These are phyloP conservation scores for Misgurnus anguillicaudatus DNA, from an alignment of 2,113 vertebrate species.

Conservation along the genomic window DNA sequence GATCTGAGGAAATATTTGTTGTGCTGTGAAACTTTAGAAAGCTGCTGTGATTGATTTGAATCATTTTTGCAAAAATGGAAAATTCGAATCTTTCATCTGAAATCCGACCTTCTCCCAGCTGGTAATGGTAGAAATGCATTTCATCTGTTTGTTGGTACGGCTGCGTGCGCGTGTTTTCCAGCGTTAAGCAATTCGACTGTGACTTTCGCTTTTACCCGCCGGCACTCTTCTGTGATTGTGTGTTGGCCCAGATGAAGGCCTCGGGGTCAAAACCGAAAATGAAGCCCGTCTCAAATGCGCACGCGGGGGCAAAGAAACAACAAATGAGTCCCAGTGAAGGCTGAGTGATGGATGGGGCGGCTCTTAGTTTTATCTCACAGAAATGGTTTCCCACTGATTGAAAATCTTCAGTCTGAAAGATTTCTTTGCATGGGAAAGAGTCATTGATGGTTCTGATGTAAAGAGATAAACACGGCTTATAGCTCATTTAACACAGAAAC, in stretches of 20 bases:
- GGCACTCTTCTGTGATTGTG: slow-evolving; percentile 1
- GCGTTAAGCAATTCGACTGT: background rate
- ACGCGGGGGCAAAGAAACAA: background rate
- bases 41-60: background rate
- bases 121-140: background rate
- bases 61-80: background rate
- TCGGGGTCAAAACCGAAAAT: slow-evolving; percentile 31
- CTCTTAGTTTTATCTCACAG: slow-evolving; percentile 46
- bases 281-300: slow-evolving; percentile 15
- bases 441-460: slow-evolving; percentile 67
- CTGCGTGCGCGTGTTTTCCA: slow-evolving; percentile 24
- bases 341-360: background rate
- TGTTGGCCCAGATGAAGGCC: slow-evolving; percentile 16
- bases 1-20: background rate
- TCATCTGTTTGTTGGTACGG: background rate
- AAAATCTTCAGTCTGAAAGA: slow-evolving; percentile 65
- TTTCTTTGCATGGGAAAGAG: slow-evolving; percentile 70
- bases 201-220: background rate
- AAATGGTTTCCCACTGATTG: slow-evolving; percentile 51
- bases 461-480: slow-evolving; percentile 63
- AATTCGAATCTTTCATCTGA: background rate
- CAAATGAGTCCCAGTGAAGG: slow-evolving; percentile 1
- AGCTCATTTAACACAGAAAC: slow-evolving; percentile 77
- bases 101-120: background rate
- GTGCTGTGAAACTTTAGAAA: background rate